Evolutionary conservation across 2,797 vertebrate species (phyloP).

Genomic region (Bucorvus abyssinicus): DNA sequence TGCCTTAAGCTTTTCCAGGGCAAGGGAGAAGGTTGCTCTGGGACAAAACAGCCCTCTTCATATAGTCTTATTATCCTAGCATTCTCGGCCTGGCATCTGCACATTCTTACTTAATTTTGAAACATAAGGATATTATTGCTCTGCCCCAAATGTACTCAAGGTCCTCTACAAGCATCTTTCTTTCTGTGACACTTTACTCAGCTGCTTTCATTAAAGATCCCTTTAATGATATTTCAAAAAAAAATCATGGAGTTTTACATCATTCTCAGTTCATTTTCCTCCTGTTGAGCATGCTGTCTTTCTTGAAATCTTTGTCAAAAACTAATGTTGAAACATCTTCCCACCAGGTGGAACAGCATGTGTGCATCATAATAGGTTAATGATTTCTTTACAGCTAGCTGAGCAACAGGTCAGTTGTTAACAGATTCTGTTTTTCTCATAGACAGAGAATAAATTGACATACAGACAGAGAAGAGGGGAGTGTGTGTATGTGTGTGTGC

Average conservation of each 20-base stretch:
- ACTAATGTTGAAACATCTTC: slow-evolving; percentile 13
- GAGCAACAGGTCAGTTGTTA: slow-evolving; percentile 25
- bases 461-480: neutral
- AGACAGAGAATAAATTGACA: neutral
- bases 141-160: neutral
- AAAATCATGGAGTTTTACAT: neutral
- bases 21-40: neutral
- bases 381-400: slow-evolving; percentile 40
- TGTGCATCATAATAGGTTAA: slow-evolving; percentile 27
- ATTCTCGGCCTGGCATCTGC: neutral
- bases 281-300: neutral
- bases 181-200: neutral
- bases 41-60: neutral
- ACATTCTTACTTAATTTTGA: neutral
- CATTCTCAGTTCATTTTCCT: neutral
- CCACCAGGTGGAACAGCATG: slow-evolving; percentile 32
- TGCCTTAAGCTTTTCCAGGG: neutral
- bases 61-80: neutral
- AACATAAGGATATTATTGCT: neutral
- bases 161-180: neutral
- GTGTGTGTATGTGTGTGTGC: neutral
- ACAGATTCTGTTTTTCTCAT: slow-evolving; percentile 5
- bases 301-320: slow-evolving; percentile 15
- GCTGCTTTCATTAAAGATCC: neutral
- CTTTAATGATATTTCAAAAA: neutral